Percentiles rank a stretch among this genome's conserved stretches.
Conservation (phyloP, 2,113 vertebrate species). For the Pleuronectes platessa region DNA sequence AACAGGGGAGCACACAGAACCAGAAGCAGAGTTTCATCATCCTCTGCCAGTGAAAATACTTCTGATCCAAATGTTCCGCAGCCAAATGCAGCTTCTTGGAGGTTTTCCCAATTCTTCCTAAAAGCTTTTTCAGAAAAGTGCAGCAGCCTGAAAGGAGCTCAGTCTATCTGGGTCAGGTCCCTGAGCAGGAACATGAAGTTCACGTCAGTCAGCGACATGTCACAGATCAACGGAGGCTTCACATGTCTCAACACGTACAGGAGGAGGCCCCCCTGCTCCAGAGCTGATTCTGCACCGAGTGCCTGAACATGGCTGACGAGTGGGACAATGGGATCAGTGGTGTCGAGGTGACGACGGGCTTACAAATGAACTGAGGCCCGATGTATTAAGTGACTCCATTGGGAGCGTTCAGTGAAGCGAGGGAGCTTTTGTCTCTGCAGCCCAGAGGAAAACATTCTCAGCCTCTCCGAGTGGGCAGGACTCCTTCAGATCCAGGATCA, state of each 20-base stretch:
- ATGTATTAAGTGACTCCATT: conserved; percentile 59
- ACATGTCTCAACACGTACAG: conserved; percentile 12
- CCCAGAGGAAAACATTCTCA: conserved; percentile 54
- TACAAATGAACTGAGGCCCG: conserved; percentile 59
- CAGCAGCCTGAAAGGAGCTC: conserved; percentile 43
- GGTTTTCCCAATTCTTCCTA: background rate
- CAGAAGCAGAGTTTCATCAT: no score
- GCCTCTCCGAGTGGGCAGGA: conserved; percentile 5
- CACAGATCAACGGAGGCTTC: background rate
- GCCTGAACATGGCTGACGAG: conserved; percentile 31
- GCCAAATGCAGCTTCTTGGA: no score
- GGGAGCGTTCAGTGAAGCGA: conserved; percentile 57
- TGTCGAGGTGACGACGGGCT: conserved; percentile 50
- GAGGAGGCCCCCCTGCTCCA: background rate
- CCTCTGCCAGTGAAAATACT: background rate
- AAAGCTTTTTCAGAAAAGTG: conserved; percentile 9
- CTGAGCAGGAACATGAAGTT: background rate
- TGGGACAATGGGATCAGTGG: conserved; percentile 24
- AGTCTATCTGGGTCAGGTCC: conserved; percentile 60
- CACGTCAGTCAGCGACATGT: background rate
- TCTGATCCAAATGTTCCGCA: background rate
- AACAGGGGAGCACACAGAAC: no score
- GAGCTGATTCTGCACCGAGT: conserved; percentile 25
- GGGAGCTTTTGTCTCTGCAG: conserved; percentile 60
- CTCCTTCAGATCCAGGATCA: conserved; percentile 61